A percentile compares a stretch with the other conserved stretches of the same genome.
These are phyloP conservation scores for Pogonocichla stellata DNA, from an alignment of 2,113 vertebrate genomes.

Conservation along the genomic window DNA sequence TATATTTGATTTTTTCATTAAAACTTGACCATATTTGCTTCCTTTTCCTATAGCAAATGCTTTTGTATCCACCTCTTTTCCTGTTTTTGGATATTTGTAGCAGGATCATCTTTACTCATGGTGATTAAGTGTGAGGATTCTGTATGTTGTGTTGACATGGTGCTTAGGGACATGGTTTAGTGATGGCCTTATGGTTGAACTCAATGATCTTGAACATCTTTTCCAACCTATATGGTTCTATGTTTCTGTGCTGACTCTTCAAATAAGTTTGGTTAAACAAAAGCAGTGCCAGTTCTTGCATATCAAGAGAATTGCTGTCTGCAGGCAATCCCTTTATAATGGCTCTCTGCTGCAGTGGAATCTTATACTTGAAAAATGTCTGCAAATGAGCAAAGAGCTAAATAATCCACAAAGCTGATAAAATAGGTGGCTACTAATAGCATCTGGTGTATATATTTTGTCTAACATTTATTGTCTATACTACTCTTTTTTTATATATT, in stretches of 20 bases:
- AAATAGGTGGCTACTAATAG: not conserved
- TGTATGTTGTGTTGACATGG: not conserved
- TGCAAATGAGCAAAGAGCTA: not conserved
- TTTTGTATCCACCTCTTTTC: not conserved
- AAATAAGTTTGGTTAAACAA: not conserved
- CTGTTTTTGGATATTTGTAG: not conserved
- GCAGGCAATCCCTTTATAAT: not conserved
- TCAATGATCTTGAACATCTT: not conserved
- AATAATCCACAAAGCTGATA: not conserved
- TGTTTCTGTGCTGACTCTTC: not conserved
- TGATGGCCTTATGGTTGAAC: not conserved
- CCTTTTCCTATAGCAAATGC: not conserved
- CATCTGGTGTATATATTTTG: not conserved
- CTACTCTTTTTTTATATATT: not conserved
- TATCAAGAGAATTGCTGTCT: not conserved
- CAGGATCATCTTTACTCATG: not conserved
- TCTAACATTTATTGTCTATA: not conserved
- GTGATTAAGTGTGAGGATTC: not conserved
- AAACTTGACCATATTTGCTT: not conserved
- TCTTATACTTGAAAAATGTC: not conserved
- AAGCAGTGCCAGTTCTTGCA: not conserved
- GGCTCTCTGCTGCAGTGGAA: not conserved
- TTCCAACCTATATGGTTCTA: not conserved
- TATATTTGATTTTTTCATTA: not conserved
- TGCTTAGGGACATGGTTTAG: accelerated